A percentile compares a stretch with the other conserved stretches of the same genome.
Evolutionary conservation across 92 coral and sea anemone species (phyloP).

Genomic region (Parazoanthus atlanticus): DNA sequence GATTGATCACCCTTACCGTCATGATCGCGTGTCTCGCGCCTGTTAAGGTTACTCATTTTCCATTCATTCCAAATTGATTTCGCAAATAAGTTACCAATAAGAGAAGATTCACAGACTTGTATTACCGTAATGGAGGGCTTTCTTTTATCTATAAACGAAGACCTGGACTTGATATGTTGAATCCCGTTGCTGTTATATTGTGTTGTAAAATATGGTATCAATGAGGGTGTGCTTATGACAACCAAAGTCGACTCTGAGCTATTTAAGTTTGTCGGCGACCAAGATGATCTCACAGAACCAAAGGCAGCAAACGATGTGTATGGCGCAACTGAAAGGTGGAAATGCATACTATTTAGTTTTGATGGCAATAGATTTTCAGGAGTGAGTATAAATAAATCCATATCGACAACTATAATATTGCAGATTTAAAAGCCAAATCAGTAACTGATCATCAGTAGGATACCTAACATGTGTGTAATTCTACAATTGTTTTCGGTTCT

Average conservation of each 20-base stretch:
- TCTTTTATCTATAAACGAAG: neutral
- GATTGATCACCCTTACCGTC: neutral
- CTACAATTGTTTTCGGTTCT: too few relatives aligned
- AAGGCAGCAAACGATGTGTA: neutral
- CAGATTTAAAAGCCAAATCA: too few relatives aligned
- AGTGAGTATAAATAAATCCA: too few relatives aligned
- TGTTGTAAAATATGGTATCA: neutral
- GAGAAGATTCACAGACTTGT: neutral
- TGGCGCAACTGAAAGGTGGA: neutral
- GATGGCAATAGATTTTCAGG: neutral
- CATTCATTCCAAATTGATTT: neutral
- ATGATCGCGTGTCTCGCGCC: neutral
- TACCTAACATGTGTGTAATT: too few relatives aligned
- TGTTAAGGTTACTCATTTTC: too few relatives aligned
- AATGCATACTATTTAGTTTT: neutral
- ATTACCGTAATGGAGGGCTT: neutral
- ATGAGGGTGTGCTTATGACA: neutral
- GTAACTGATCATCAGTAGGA: too few relatives aligned
- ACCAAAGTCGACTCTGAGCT: neutral
- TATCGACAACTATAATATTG: too few relatives aligned
- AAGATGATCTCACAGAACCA: neutral
- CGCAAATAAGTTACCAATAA: too few relatives aligned
- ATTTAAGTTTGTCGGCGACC: neutral
- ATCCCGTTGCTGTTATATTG: neutral
- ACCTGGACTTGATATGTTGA: neutral